These are phyloP conservation scores for Heliconius melpomene DNA, from an alignment of 1,140 invertebrate genomes.

Conservation along the genomic window DNA sequence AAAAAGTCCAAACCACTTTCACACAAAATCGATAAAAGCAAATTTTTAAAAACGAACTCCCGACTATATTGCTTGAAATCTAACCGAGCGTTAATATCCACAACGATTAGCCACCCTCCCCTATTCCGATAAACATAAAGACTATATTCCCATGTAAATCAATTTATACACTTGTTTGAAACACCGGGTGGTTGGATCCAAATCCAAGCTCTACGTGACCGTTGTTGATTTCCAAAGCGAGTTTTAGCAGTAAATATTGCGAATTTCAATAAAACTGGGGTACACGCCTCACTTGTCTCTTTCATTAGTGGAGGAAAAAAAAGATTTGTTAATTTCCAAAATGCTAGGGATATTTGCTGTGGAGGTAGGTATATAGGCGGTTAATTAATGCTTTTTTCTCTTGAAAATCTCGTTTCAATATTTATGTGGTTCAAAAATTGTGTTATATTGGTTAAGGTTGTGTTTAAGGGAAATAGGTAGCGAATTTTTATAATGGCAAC, in stretches of 20 bases:
- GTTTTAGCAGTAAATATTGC: conserved; percentile 18
- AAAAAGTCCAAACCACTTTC: background rate
- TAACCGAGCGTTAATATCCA: conserved; percentile 3
- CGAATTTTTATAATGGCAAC: too few species aligned
- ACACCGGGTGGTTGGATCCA: background rate
- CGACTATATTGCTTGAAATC: background rate
- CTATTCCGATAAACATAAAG: background rate
- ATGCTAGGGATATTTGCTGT: background rate
- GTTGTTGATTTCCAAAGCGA: conserved; percentile 13
- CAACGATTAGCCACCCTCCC: background rate
- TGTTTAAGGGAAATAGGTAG: too few species aligned
- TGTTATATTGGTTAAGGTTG: background rate
- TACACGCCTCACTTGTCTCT: conserved; percentile 5
- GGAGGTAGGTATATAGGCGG: background rate
- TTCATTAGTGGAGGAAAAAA: conserved; percentile 6
- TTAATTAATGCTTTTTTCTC: background rate
- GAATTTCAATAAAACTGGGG: conserved; percentile 20
- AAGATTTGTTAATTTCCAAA: conserved; percentile 8
- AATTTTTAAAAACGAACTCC: background rate
- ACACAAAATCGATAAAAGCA: background rate
- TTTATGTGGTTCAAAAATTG: background rate
- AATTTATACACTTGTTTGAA: conserved; percentile 3
- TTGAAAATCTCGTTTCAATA: background rate
- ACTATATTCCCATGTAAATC: background rate
- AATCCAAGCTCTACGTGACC: conserved; percentile 12